phyloP scores from a whole-genome alignment of 2,888 invertebrate genomes.

The Meganola albula region DNA sequence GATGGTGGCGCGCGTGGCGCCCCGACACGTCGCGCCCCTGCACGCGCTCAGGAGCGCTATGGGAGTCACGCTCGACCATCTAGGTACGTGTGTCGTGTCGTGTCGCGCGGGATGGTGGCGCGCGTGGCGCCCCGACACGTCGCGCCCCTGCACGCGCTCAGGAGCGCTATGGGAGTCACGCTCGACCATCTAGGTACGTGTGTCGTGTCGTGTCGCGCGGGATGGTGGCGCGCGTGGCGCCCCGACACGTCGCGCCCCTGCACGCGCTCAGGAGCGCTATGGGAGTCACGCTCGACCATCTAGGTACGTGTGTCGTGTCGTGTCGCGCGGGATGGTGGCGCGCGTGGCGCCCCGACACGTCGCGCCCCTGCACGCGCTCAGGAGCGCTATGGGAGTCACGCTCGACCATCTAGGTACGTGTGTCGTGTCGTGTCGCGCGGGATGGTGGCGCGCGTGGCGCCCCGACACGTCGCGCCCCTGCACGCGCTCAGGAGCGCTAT shows the following conservation, averaged over 20 bases:
- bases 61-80: slow-evolving; percentile 22
- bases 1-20: slow-evolving; percentile 82
- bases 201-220: slow-evolving; percentile 49
- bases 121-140: slow-evolving; percentile 80
- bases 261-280: slow-evolving; percentile 76
- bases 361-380: neutral
- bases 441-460: slow-evolving; percentile 68
- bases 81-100: neutral
- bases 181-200: slow-evolving; percentile 45
- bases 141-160: slow-evolving; percentile 23
- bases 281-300: slow-evolving; percentile 72
- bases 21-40: slow-evolving; percentile 44
- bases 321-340: neutral
- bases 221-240: slow-evolving; percentile 77
- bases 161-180: slow-evolving; percentile 67
- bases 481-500: slow-evolving; percentile 64
- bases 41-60: neutral
- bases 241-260: neutral
- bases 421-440: slow-evolving; percentile 21
- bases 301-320: slow-evolving; percentile 26
- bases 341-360: neutral
- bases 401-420: slow-evolving; percentile 71
- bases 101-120: slow-evolving; percentile 31
- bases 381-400: neutral
- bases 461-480: neutral